Percentiles rank a stretch among this genome's conserved stretches.
phyloP scores from a whole-genome alignment of 2,113 vertebrate species.

The Callaeas wilsoni region DNA sequence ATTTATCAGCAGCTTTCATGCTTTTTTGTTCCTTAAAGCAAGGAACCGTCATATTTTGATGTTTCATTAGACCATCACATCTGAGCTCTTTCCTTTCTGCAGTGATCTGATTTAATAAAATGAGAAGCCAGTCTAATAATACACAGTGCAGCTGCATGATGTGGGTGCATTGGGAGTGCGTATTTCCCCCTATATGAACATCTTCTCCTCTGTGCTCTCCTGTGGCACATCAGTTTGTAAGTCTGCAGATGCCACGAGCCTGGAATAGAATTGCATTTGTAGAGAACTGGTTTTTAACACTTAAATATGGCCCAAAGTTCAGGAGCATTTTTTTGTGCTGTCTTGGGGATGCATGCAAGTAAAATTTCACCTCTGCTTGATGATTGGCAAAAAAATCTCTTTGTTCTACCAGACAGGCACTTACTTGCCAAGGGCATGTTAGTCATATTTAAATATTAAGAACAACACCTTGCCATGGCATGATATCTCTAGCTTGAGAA shows the following conservation, averaged over 20 bases:
- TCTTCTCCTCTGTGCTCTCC: neutral
- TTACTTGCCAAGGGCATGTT: neutral
- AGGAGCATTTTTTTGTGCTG: neutral
- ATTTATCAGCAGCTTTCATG: neutral
- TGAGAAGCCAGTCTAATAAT: constrained; percentile 1
- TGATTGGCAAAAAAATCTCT: neutral
- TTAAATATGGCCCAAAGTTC: neutral
- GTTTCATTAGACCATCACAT: neutral
- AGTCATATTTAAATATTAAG: neutral
- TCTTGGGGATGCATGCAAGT: neutral
- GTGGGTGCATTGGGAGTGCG: neutral
- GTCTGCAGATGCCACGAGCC: neutral
- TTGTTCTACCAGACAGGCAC: neutral
- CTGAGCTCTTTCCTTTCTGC: neutral
- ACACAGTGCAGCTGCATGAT: constrained; percentile 14
- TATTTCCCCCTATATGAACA: neutral
- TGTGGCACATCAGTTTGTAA: constrained; percentile 8
- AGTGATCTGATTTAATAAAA: constrained; percentile 20
- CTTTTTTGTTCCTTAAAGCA: neutral
- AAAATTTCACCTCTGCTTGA: neutral
- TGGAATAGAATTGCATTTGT: neutral
- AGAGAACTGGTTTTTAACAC: neutral
- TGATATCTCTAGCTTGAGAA: neutral
- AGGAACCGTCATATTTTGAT: neutral
- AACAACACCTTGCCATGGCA: neutral